These are phyloP conservation scores for Aphis gossypii DNA, from an alignment of 1,140 invertebrate species.

Conservation along the genomic window DNA sequence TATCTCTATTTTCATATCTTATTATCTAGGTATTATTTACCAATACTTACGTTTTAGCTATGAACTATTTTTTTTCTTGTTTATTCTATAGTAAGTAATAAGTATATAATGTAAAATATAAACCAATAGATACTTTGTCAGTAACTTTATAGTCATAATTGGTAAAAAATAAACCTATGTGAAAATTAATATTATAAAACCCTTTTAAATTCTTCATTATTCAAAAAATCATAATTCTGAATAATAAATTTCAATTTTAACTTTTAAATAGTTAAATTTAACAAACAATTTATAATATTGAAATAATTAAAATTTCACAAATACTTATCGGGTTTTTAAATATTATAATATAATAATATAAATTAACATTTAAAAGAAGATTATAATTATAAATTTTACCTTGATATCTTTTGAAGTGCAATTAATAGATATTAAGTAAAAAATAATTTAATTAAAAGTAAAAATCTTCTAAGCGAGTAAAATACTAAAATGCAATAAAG, in stretches of 20 bases:
- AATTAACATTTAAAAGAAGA: not conserved
- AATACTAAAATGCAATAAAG: not conserved
- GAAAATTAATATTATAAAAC: too few relatives aligned
- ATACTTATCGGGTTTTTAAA: not conserved
- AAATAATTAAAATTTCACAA: not conserved
- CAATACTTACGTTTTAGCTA: not conserved
- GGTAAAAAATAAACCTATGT: not conserved
- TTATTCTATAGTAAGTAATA: not conserved
- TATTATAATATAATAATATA: not conserved
- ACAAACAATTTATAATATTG: not conserved
- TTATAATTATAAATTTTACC: constrained; percentile 21
- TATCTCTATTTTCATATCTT: too few relatives aligned
- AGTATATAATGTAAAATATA: not conserved
- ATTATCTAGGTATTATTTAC: too few relatives aligned
- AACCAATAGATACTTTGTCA: not conserved
- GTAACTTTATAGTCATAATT: not conserved
- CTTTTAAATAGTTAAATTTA: not conserved
- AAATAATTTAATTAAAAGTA: not conserved
- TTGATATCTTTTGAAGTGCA: not conserved
- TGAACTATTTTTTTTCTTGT: not conserved
- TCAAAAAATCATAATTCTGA: not conserved
- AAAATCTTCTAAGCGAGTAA: not conserved
- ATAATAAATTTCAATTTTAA: not conserved
- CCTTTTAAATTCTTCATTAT: not conserved
- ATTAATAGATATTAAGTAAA: not conserved